phyloP scores from a whole-genome alignment of 2,113 vertebrate genomes.

The Meriones unguiculatus region DNA sequence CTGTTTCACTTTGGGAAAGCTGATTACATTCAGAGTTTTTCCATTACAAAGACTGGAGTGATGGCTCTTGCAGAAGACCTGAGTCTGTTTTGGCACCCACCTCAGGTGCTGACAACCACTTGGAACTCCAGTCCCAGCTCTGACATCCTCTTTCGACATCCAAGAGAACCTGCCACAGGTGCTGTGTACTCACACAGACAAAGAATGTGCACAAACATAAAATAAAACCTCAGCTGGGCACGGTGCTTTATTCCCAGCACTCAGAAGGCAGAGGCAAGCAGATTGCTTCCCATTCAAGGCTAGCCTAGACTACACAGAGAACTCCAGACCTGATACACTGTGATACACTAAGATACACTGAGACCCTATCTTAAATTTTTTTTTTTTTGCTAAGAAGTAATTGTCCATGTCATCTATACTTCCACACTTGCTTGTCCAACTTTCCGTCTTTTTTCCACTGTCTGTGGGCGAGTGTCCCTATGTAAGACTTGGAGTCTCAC shows the following conservation, averaged over 20 bases:
- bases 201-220: neutral
- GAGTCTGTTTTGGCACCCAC: neutral
- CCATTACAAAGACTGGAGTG: neutral
- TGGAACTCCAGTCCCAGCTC: neutral
- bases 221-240: neutral
- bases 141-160: neutral
- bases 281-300: neutral
- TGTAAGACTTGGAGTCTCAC: too few relatives aligned
- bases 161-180: neutral
- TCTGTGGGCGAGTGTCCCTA: neutral
- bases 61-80: neutral
- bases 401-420: neutral
- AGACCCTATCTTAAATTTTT: neutral
- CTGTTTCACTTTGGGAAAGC: neutral
- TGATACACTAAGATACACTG: neutral
- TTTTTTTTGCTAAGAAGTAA: neutral
- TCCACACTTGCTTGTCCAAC: neutral
- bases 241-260: neutral
- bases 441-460: neutral
- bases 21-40: neutral
- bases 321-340: neutral
- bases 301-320: neutral
- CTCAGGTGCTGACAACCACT: neutral
- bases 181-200: neutral
- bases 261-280: neutral